phyloP scores from a whole-genome alignment of 2,797 vertebrate genomes.

The Manis pentadactyla region DNA sequence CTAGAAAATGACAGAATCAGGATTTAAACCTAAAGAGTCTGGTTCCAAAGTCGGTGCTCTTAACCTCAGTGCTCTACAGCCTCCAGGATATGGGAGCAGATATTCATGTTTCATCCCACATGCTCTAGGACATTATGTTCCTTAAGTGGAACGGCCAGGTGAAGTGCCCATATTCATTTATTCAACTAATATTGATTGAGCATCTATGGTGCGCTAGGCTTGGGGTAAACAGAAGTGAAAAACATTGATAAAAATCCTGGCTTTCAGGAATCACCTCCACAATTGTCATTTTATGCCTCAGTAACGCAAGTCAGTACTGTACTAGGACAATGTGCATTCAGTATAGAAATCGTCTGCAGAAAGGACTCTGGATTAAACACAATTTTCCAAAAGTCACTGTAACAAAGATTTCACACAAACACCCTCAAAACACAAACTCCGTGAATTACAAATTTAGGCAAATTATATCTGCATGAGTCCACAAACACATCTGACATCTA shows the following conservation, averaged over 20 bases:
- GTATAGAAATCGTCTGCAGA: not conserved
- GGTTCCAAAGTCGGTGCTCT: not conserved
- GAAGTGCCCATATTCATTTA: not conserved
- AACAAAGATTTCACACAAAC: conserved; percentile 8
- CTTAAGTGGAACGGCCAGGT: not conserved
- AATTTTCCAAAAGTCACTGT: not conserved
- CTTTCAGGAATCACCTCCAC: not conserved
- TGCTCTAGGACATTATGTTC: not conserved
- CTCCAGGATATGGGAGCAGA: not conserved
- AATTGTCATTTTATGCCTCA: not conserved
- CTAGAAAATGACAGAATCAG: not conserved
- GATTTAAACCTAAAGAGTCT: not conserved
- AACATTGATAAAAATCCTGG: not conserved
- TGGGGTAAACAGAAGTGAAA: not conserved
- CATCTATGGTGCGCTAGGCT: not conserved
- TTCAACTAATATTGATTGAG: not conserved
- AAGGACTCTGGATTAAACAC: not conserved
- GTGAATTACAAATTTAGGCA: conserved; percentile 22
- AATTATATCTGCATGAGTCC: not conserved
- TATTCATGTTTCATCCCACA: not conserved
- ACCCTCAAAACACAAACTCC: conserved; percentile 25
- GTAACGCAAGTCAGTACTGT: not conserved
- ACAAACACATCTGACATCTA: not conserved
- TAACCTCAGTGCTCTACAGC: not conserved
- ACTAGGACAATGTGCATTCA: not conserved